Conservation (phyloP, 1,140 invertebrate species). For the Cataglyphis hispanica region DNA sequence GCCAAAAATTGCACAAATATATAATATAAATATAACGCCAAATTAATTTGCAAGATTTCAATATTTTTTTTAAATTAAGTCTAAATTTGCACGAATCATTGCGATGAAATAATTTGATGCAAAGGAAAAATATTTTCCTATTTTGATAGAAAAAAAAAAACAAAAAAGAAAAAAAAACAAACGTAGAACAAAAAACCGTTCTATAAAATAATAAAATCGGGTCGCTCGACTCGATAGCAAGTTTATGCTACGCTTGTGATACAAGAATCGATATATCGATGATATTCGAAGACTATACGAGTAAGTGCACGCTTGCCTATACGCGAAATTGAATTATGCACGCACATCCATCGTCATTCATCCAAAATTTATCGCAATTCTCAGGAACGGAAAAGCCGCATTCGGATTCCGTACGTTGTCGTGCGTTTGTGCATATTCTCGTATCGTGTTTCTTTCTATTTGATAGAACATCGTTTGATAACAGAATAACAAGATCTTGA, state of each 20-base stretch:
- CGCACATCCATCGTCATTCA: conserved; percentile 25
- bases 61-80: not conserved
- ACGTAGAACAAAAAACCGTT: not conserved
- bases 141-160: not conserved
- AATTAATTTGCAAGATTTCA: not conserved
- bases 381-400: not conserved
- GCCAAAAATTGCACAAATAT: not conserved
- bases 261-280: not conserved
- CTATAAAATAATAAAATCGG: not conserved
- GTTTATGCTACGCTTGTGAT: not conserved
- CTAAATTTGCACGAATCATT: not conserved
- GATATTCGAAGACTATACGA: not conserved
- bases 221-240: not conserved
- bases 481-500: conserved; percentile 27
- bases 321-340: conserved; percentile 24
- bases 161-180: too few species aligned
- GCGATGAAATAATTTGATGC: not conserved
- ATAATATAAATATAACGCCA: not conserved
- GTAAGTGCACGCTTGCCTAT: not conserved
- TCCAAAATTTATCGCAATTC: conserved; percentile 47
- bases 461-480: not conserved
- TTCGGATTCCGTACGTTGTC: conserved; percentile 6
- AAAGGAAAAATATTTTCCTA: not conserved
- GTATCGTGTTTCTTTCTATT: conserved; percentile 38
- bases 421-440: conserved; percentile 6